These are phyloP conservation scores for Decapterus maruadsi DNA, from an alignment of 2,797 vertebrate genomes.

Conservation along the genomic window DNA sequence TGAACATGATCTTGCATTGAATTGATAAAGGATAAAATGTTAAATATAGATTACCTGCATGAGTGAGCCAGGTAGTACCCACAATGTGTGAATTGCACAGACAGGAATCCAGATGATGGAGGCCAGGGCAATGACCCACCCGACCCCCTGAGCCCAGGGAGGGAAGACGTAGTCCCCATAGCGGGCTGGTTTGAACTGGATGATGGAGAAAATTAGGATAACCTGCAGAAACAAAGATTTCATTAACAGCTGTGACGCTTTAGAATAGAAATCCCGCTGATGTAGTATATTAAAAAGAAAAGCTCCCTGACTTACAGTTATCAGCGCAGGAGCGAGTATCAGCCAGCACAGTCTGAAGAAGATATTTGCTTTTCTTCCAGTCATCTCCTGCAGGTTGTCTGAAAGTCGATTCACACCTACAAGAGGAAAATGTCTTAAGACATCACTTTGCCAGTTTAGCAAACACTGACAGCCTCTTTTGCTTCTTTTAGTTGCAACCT, in stretches of 20 bases:
- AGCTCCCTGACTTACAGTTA: conserved; percentile 75
- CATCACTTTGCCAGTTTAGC: not conserved
- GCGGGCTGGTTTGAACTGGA: conserved; percentile 85
- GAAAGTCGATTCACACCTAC: conserved; percentile 83
- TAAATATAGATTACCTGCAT: conserved; percentile 71
- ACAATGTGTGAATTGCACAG: conserved; percentile 83
- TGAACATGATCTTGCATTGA: not conserved
- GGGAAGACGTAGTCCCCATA: conserved; percentile 84
- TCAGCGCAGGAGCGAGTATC: conserved; percentile 76
- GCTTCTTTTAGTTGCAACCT: not conserved
- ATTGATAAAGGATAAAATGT: not conserved
- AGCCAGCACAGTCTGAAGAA: conserved; percentile 85
- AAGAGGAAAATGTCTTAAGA: conserved; percentile 2
- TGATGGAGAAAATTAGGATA: conserved; percentile 84
- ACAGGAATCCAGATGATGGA: conserved; percentile 88
- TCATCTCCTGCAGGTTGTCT: conserved; percentile 83
- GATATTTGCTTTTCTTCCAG: conserved; percentile 74
- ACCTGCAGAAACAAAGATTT: conserved; percentile 70
- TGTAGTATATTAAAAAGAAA: not conserved
- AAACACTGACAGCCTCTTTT: not conserved
- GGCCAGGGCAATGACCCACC: conserved; percentile 84
- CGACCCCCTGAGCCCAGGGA: conserved; percentile 85
- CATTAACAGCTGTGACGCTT: not conserved
- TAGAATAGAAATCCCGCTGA: not conserved
- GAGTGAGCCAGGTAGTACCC: conserved; percentile 83